Percentiles rank a stretch among this genome's conserved stretches.
These are phyloP conservation scores for Drosophila rhopaloa DNA, from an alignment of 1,140 invertebrate species.

Conservation along the genomic window DNA sequence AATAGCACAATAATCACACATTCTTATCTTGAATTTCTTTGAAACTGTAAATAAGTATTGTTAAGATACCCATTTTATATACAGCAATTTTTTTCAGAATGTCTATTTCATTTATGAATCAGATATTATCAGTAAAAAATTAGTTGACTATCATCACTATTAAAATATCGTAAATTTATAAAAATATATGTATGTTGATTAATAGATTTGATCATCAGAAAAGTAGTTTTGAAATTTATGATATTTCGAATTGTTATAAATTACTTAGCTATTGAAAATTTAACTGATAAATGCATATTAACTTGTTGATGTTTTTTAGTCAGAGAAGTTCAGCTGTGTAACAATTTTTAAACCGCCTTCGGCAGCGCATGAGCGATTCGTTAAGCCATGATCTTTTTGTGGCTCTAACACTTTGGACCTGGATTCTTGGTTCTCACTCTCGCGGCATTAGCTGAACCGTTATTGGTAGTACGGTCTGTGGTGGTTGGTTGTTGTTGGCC, in stretches of 20 bases:
- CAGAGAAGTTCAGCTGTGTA: neutral
- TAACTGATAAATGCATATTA: neutral
- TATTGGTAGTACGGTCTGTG: constrained; percentile 27
- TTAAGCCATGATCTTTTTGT: constrained; percentile 26
- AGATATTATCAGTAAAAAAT: neutral
- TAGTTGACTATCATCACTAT: neutral
- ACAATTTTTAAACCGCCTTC: constrained; percentile 15
- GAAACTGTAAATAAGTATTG: too few relatives aligned
- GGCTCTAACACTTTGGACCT: constrained; percentile 19
- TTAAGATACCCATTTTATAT: neutral
- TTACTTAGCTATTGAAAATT: too few relatives aligned
- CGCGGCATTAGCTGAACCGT: constrained; percentile 68
- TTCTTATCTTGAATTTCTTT: too few relatives aligned
- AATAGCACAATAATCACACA: too few relatives aligned
- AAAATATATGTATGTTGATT: too few relatives aligned
- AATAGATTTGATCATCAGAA: neutral
- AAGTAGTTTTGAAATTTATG: neutral
- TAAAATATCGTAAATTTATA: neutral
- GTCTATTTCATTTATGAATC: neutral
- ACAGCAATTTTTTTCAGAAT: neutral
- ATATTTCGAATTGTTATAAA: neutral
- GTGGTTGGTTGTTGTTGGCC: constrained; percentile 28
- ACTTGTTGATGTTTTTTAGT: neutral
- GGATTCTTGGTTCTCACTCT: constrained; percentile 74
- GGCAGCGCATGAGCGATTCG: constrained; percentile 34